A percentile compares a stretch with the other conserved stretches of the same genome.
These are phyloP conservation scores for Drosophila peninsularis DNA, from an alignment of 2,888 invertebrate genomes.

Conservation along the genomic window DNA sequence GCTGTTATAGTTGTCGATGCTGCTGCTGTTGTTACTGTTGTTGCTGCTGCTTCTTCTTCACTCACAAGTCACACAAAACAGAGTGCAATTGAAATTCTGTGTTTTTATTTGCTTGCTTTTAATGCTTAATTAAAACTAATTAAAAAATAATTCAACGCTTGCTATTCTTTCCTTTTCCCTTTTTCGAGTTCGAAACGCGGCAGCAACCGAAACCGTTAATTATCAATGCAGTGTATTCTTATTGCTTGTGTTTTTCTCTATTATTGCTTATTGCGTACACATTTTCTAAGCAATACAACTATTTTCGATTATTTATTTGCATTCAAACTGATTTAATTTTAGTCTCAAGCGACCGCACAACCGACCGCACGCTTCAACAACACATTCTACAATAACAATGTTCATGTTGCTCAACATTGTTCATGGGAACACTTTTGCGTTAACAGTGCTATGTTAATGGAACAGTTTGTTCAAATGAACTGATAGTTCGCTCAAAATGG, in stretches of 20 bases:
- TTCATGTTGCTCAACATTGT: constrained; percentile 16
- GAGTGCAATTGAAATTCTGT: constrained; percentile 58
- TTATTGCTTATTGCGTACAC: constrained; percentile 13
- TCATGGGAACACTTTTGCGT: constrained; percentile 31
- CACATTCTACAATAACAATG: constrained; percentile 55
- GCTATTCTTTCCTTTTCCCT: neutral
- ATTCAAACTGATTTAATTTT: constrained; percentile 16
- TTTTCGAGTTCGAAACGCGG: constrained; percentile 16
- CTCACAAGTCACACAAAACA: constrained; percentile 51
- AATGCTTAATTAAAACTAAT: constrained; percentile 70
- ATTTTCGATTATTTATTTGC: constrained; percentile 22
- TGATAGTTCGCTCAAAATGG: constrained; percentile 32
- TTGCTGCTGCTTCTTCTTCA: constrained; percentile 44
- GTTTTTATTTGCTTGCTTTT: constrained; percentile 40
- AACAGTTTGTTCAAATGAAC: constrained; percentile 21
- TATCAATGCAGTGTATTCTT: constrained; percentile 22
- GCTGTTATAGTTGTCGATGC: constrained; percentile 46
- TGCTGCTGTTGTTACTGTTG: constrained; percentile 23
- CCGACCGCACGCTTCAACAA: constrained; percentile 55
- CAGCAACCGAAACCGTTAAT: constrained; percentile 10
- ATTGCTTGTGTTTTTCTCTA: constrained; percentile 29
- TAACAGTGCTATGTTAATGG: constrained; percentile 24
- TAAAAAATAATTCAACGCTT: constrained; percentile 51
- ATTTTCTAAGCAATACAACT: constrained; percentile 17
- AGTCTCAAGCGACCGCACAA: constrained; percentile 35